Percentiles rank a stretch among this genome's conserved stretches.
These are phyloP conservation scores for Bostrychus sinensis DNA, from an alignment of 2,113 vertebrate species.

Conservation along the genomic window DNA sequence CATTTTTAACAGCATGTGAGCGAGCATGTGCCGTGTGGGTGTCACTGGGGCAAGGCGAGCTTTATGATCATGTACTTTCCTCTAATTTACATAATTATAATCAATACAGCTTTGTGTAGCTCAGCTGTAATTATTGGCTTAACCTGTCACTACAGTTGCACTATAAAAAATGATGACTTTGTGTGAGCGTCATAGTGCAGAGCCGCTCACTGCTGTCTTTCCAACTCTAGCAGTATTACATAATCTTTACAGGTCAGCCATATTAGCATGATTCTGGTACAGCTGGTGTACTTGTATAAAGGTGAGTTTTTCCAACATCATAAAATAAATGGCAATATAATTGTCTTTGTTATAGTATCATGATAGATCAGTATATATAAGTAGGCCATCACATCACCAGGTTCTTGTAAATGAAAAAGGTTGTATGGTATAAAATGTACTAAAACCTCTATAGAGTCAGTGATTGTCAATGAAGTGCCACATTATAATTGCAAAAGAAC, in stretches of 20 bases:
- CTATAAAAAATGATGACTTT: slow-evolving; percentile 28
- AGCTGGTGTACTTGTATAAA: background rate
- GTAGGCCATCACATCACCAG: no score
- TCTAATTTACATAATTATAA: slow-evolving; percentile 39
- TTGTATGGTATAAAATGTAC: background rate
- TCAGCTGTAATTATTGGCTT: slow-evolving; percentile 10
- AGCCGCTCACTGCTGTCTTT: slow-evolving; percentile 34
- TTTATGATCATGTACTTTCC: slow-evolving; percentile 31
- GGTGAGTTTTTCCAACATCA: background rate
- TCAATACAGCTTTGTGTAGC: slow-evolving; percentile 20
- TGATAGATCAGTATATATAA: no score
- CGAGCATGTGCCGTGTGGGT: slow-evolving; percentile 41
- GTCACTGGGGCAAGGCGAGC: slow-evolving; percentile 33
- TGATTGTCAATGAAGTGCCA: background rate
- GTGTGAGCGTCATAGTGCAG: slow-evolving; percentile 25
- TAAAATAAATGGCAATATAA: no score
- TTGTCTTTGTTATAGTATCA: no score
- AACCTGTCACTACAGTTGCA: slow-evolving; percentile 14
- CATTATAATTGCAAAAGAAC: background rate
- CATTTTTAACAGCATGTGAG: slow-evolving; percentile 59
- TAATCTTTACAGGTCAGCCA: slow-evolving; percentile 60
- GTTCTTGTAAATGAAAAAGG: background rate
- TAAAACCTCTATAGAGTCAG: background rate
- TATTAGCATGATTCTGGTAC: slow-evolving; percentile 41
- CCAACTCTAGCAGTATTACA: slow-evolving; percentile 45